phyloP scores from a whole-genome alignment of 2,797 vertebrate genomes.

The Cossypha dichroa region DNA sequence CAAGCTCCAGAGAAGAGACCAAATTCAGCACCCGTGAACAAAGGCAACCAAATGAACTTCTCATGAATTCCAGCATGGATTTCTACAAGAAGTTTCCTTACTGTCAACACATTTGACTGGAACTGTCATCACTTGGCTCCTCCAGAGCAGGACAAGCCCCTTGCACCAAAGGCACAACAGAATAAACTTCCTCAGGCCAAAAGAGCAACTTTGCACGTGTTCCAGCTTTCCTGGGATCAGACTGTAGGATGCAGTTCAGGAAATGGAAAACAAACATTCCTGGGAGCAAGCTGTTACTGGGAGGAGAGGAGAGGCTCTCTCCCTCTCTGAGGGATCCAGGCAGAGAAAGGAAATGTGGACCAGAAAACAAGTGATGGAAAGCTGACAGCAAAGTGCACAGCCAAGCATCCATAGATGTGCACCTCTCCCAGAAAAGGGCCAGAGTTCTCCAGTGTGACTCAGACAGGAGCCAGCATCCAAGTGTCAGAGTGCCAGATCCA shows the following conservation, averaged over 20 bases:
- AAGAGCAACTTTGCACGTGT: not conserved
- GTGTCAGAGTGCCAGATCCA: not conserved
- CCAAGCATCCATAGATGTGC: not conserved
- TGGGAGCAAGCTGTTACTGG: not conserved
- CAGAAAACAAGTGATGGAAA: not conserved
- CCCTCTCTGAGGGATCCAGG: not conserved
- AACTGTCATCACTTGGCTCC: not conserved
- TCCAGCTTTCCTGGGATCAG: not conserved
- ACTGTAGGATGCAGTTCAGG: not conserved
- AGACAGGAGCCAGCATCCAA: not conserved
- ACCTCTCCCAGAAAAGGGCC: not conserved
- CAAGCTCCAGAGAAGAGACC: not conserved
- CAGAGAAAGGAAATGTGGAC: not conserved
- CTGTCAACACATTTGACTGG: not conserved
- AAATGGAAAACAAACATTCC: not conserved
- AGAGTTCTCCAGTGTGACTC: not conserved
- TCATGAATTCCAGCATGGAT: not conserved
- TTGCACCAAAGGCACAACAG: not conserved
- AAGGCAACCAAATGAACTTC: not conserved
- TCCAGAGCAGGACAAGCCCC: not conserved
- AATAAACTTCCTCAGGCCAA: not conserved
- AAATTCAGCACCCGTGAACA: not conserved
- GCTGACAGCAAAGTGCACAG: slow-evolving; percentile 10
- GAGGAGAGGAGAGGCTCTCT: not conserved
- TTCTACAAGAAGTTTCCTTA: not conserved